Percentiles rank a stretch among this genome's conserved stretches.
These are phyloP conservation scores for Chiloscyllium plagiosum DNA, from an alignment of 2,113 vertebrate species.

Conservation along the genomic window DNA sequence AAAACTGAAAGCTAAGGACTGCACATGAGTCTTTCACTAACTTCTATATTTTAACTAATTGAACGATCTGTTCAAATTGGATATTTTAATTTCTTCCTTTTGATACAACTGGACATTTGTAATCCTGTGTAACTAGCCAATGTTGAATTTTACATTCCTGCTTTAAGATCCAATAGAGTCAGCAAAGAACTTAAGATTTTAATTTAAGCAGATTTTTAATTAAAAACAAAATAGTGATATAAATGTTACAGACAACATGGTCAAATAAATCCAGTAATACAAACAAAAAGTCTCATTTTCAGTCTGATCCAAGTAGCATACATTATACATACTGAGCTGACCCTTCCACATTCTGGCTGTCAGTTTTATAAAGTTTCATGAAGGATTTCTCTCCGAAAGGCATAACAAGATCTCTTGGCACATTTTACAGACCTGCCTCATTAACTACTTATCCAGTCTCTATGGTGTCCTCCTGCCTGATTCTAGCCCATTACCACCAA, in stretches of 20 bases:
- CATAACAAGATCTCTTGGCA: too few relatives aligned
- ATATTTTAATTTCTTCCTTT: too few relatives aligned
- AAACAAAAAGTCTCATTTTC: not conserved
- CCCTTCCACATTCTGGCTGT: too few relatives aligned
- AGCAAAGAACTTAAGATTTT: not conserved
- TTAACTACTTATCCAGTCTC: too few relatives aligned
- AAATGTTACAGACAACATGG: conserved; percentile 30
- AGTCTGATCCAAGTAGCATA: not conserved
- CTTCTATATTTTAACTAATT: not conserved
- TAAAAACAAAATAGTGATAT: conserved; percentile 31
- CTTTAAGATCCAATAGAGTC: not conserved
- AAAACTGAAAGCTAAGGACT: not conserved
- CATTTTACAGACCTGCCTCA: too few relatives aligned
- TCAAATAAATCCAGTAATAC: not conserved
- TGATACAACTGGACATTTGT: too few relatives aligned
- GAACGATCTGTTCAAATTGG: not conserved
- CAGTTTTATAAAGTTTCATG: too few relatives aligned
- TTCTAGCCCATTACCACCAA: too few relatives aligned
- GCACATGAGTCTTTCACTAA: not conserved
- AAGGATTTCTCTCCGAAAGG: too few relatives aligned
- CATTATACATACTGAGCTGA: not conserved
- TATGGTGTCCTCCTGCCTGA: too few relatives aligned
- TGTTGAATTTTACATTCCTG: not conserved
- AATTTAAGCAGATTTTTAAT: not conserved
- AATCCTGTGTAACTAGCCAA: not conserved